These are phyloP conservation scores for Hemicrepidius hirtus DNA, from an alignment of 2,888 invertebrate genomes.

Conservation along the genomic window DNA sequence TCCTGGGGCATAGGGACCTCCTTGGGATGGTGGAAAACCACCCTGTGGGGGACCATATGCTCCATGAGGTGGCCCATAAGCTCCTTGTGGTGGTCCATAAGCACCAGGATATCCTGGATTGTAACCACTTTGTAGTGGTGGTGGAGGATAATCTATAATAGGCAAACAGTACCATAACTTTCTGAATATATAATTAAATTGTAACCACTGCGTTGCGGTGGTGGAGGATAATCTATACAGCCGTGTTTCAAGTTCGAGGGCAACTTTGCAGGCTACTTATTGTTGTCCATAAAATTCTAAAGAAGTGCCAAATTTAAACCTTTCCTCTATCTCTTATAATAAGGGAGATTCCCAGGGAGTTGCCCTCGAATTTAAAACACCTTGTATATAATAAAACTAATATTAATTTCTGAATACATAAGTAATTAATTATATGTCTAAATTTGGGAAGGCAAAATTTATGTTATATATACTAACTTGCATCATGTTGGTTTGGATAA, in stretches of 20 bases:
- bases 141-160: constrained; percentile 54
- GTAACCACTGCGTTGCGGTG: too few relatives aligned
- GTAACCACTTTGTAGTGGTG: constrained; percentile 53
- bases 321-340: too few relatives aligned
- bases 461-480: constrained; percentile 58
- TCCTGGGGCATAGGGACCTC: constrained; percentile 77
- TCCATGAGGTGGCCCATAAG: constrained; percentile 58
- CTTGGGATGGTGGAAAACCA: constrained; percentile 59
- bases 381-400: too few relatives aligned
- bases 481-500: constrained; percentile 65
- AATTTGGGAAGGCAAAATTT: constrained; percentile 13
- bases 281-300: too few relatives aligned
- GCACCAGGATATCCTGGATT: constrained; percentile 54
- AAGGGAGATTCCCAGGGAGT: too few relatives aligned
- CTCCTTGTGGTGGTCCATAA: constrained; percentile 66
- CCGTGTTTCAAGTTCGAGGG: too few relatives aligned
- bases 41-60: constrained; percentile 66
- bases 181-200: background rate
- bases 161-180: background rate
- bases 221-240: too few relatives aligned
- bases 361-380: too few relatives aligned
- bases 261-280: too few relatives aligned
- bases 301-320: too few relatives aligned
- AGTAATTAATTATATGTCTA: constrained; percentile 23
- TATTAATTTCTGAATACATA: too few relatives aligned